Base-by-base conservation (phyloP, 2,888 invertebrate genomes). In the Nezara viridula region DNA sequence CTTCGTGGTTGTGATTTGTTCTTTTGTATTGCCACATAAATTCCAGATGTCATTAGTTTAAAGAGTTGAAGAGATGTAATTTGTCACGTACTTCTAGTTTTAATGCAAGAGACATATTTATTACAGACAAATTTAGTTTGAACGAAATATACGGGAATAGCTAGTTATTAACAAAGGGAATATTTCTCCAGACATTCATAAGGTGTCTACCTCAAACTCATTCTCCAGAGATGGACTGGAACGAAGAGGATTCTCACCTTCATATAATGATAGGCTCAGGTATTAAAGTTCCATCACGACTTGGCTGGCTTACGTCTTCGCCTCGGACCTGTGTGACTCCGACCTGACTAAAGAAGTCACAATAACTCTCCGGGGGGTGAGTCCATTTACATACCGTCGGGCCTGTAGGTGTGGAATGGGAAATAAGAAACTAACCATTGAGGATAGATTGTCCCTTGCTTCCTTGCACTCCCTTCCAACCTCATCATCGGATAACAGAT, bases 241-340 rank as follows among this genome's bases (percentile, higher is more conserved):
- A 27, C 27, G 60, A 60, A 60, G 27, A 27, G 27, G 27, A 60
- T 60, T 60, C 60, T 60, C 60, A 60, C 60, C 60, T 60, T 14
- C 16, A 60, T 27, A 60, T 60, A 60, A 60, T 60, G n/a, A 60
- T 10, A 60, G 60, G 16, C 4, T 5, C 3, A 9, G 77, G 77
- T 77, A 77, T 77, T 77, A 77, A 77, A 77, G 77, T 77, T 77
- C 77, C 77, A 44, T 77, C 77, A 77, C 77, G 77, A 44, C 77
- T 40, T 7, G 40, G 77, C 21, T n/a, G 55, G 55, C n/a, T n/a
- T 55, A n/a, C n/a, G 5, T 55, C 55, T 9, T 55, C n/a, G 55
- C 10, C 3, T 12, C 60, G 27, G 27, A 27, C 27, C 60, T 60
- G 3, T 27, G 27, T 27, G 27, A 27, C 60, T 60, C 27, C 14